Percentiles rank a stretch among this genome's conserved stretches.
These are phyloP conservation scores for Mechanitis messenoides DNA, from an alignment of 2,888 invertebrate species.

Conservation along the genomic window DNA sequence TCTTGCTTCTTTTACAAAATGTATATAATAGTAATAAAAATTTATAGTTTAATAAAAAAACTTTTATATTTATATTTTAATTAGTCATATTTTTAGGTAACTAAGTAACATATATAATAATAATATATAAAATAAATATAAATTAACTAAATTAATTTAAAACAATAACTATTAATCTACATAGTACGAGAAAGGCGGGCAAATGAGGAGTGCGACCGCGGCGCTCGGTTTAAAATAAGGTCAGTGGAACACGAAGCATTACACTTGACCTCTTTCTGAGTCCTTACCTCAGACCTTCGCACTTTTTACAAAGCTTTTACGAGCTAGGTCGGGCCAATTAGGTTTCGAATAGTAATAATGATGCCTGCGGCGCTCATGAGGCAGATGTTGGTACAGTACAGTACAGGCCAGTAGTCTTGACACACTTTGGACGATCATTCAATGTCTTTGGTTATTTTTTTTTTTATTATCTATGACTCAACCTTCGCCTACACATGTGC, in stretches of 20 bases:
- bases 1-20: background rate
- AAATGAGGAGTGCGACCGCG: conserved; percentile 47
- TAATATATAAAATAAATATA: conserved; percentile 1
- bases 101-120: background rate
- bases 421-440: conserved; percentile 59
- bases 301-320: conserved; percentile 74
- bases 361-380: conserved; percentile 42
- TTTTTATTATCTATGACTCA: conserved; percentile 37
- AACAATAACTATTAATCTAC: conserved; percentile 43
- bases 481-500: conserved; percentile 25
- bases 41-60: too few species aligned
- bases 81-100: too few species aligned
- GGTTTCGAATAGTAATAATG: conserved; percentile 57
- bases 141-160: conserved; percentile 18
- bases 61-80: too few species aligned
- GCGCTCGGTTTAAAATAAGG: conserved; percentile 66
- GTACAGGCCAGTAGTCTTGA: conserved; percentile 59
- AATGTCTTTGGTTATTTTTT: conserved; percentile 57
- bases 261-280: conserved; percentile 76
- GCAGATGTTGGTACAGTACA: conserved; percentile 42
- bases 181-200: conserved; percentile 60
- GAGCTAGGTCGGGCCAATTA: conserved; percentile 75
- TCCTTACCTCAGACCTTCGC: conserved; percentile 77
- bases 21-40: background rate
- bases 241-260: conserved; percentile 73